These are phyloP conservation scores for Ciconia nigra DNA, from an alignment of 2,797 vertebrate species.

Conservation along the genomic window DNA sequence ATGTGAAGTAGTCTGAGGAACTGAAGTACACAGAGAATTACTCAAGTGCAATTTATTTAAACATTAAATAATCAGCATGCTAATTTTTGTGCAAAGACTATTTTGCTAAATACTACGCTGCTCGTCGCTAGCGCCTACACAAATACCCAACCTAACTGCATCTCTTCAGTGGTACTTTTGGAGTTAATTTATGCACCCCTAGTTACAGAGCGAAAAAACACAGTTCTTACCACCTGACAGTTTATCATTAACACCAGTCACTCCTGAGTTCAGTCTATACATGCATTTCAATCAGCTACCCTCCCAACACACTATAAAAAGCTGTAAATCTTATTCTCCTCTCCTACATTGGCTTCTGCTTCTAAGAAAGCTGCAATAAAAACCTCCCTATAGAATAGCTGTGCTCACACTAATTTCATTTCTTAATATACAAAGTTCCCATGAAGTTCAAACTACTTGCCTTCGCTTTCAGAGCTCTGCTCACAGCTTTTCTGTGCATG, in stretches of 20 bases:
- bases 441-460: neutral
- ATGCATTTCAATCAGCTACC: neutral
- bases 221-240: neutral
- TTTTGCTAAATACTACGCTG: neutral
- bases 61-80: neutral
- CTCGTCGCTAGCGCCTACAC: neutral
- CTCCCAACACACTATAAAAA: neutral
- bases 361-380: neutral
- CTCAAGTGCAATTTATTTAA: neutral
- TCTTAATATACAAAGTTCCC: neutral
- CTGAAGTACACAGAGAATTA: neutral
- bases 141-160: neutral
- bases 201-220: neutral
- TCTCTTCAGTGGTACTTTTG: neutral
- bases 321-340: neutral
- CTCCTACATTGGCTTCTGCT: neutral
- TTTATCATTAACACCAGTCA: neutral
- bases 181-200: neutral
- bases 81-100: neutral
- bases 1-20: neutral
- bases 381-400: neutral
- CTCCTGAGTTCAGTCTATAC: neutral
- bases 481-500: neutral
- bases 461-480: neutral
- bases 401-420: neutral